A percentile compares a stretch with the other conserved stretches of the same genome.
These are phyloP conservation scores for Cariama cristata DNA, from an alignment of 2,113 vertebrate species.

Conservation along the genomic window DNA sequence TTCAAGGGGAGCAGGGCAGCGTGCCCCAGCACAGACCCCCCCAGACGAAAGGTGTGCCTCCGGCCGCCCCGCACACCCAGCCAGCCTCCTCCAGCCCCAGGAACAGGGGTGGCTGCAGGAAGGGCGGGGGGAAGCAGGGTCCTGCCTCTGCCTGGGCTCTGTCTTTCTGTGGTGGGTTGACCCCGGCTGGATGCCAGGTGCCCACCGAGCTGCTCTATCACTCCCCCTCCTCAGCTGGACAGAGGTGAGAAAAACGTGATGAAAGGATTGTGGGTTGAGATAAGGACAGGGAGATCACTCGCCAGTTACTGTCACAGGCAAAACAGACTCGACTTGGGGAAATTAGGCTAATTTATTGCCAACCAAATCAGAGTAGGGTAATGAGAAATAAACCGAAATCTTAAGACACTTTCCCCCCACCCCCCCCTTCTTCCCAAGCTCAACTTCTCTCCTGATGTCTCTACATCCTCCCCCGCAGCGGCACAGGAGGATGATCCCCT, in stretches of 20 bases:
- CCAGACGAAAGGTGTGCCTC: not conserved
- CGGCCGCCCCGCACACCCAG: rapidly evolving
- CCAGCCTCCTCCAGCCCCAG: not conserved
- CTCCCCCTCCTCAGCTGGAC: too few species aligned
- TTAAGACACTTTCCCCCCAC: not conserved
- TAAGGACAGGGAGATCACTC: too few species aligned
- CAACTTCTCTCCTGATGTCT: not conserved
- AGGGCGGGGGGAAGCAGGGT: not conserved
- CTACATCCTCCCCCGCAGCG: not conserved
- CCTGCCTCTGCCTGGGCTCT: not conserved
- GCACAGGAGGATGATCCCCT: not conserved
- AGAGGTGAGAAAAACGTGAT: too few species aligned
- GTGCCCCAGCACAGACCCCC: not conserved
- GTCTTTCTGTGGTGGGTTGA: not conserved
- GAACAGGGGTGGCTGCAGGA: not conserved
- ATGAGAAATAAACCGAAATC: not conserved
- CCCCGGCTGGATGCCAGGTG: not conserved
- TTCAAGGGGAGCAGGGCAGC: not conserved
- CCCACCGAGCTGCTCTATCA: not conserved
- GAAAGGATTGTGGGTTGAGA: too few species aligned
- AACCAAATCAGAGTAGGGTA: not conserved
- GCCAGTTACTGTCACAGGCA: too few species aligned
- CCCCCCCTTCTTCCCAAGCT: not conserved
- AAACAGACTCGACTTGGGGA: too few species aligned
- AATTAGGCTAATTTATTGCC: not conserved